Conservation (phyloP, 2,113 vertebrate genomes). For the Entelurus aequoreus region DNA sequence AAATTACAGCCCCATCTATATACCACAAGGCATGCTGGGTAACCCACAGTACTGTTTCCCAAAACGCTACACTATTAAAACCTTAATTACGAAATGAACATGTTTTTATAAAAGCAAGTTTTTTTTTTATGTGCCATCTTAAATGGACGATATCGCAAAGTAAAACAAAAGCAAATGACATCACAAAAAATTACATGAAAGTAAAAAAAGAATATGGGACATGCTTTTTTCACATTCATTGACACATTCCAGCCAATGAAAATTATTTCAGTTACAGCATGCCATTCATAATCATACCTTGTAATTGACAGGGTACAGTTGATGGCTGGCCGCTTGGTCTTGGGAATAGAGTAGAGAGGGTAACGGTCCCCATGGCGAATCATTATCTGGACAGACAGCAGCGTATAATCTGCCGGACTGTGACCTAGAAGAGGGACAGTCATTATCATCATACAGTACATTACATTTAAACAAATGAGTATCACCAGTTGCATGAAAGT, state of each 20-base stretch:
- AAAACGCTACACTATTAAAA: no score
- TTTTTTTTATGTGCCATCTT: no score
- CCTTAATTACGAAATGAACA: no score
- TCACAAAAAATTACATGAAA: neutral
- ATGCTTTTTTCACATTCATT: no score
- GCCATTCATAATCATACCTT: conserved; percentile 68
- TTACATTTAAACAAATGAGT: neutral
- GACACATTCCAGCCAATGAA: neutral
- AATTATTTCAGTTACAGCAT: neutral
- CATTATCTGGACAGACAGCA: conserved; percentile 90
- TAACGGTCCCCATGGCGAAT: conserved; percentile 96
- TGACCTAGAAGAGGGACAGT: conserved; percentile 75
- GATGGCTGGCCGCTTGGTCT: conserved; percentile 88
- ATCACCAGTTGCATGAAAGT: no score
- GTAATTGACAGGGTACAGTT: conserved; percentile 83
- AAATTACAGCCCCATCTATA: no score
- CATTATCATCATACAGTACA: neutral
- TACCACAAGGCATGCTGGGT: no score
- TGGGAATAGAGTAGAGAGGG: conserved; percentile 91
- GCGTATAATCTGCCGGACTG: conserved; percentile 86
- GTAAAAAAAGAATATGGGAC: neutral
- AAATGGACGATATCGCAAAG: no score
- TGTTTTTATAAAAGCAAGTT: no score
- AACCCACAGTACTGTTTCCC: no score
- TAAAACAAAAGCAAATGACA: no score